phyloP scores from a whole-genome alignment of 92 coral and sea anemone genomes.

The Porites lobata region DNA sequence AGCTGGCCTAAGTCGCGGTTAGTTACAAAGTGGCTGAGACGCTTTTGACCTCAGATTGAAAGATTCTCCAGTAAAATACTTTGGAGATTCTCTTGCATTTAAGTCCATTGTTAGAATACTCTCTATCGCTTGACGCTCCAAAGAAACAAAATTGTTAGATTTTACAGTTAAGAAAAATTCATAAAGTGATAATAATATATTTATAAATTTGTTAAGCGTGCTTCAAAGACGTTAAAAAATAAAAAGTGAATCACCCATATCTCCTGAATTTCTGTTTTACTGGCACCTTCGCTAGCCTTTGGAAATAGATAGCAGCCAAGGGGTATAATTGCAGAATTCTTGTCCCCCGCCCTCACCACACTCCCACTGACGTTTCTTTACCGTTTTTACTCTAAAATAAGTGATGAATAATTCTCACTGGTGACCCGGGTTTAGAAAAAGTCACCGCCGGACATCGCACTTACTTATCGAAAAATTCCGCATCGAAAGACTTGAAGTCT shows the following conservation, averaged over 20 bases:
- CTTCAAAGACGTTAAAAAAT: background rate
- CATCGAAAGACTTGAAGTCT: too few relatives aligned
- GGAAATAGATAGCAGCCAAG: too few relatives aligned
- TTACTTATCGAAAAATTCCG: too few relatives aligned
- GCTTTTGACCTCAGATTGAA: background rate
- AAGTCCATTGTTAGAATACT: background rate
- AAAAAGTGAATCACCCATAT: background rate
- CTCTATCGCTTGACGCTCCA: too few relatives aligned
- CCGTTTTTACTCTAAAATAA: too few relatives aligned
- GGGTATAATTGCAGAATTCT: too few relatives aligned
- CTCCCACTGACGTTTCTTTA: too few relatives aligned
- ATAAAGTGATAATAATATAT: constrained; percentile 7
- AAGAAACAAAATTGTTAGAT: background rate
- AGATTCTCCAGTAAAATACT: background rate
- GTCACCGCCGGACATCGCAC: too few relatives aligned
- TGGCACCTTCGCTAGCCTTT: too few relatives aligned
- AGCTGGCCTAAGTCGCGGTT: background rate
- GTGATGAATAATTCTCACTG: too few relatives aligned
- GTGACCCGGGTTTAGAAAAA: too few relatives aligned
- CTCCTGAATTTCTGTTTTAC: background rate
- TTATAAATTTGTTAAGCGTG: constrained; percentile 19
- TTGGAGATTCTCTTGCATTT: background rate
- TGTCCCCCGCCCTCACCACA: too few relatives aligned
- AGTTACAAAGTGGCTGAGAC: background rate
- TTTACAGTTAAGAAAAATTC: constrained; percentile 16